Evolutionary conservation across 2,797 vertebrate species (phyloP).

Genomic region (Anolis apletophallus): DNA sequence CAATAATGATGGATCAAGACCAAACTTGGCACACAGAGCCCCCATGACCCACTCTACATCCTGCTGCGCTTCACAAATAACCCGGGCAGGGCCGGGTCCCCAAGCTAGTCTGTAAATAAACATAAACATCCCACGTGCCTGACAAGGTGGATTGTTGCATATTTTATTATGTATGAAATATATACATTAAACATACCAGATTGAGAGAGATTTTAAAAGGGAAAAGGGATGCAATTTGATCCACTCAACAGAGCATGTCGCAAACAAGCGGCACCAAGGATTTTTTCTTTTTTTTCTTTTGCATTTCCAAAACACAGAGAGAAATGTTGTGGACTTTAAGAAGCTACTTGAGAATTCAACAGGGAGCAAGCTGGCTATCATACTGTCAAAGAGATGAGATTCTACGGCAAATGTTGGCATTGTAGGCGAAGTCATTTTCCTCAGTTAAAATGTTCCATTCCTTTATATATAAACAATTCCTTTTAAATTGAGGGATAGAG

Average conservation of each 20-base stretch:
- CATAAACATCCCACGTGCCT: not conserved
- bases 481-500: constrained; percentile 1
- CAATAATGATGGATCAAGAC: too few relatives aligned
- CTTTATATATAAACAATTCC: not conserved
- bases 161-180: not conserved
- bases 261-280: not conserved
- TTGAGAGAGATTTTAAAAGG: not conserved
- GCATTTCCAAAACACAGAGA: not conserved
- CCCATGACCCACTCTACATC: too few relatives aligned
- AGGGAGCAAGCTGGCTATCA: not conserved
- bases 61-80: too few relatives aligned
- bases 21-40: too few relatives aligned
- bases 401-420: not conserved
- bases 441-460: constrained; percentile 11
- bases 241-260: not conserved
- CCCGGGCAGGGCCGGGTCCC: too few relatives aligned
- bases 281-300: not conserved
- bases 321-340: not conserved
- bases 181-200: not conserved
- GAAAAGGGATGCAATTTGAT: not conserved
- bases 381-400: constrained; percentile 1
- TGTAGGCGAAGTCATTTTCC: constrained; percentile 1
- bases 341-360: constrained; percentile 14
- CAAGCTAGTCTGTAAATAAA: too few relatives aligned
- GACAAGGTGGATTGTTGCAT: not conserved